Evolutionary conservation across 2,888 invertebrate species (phyloP).

Genomic region (Drosophila paranaensis): DNA sequence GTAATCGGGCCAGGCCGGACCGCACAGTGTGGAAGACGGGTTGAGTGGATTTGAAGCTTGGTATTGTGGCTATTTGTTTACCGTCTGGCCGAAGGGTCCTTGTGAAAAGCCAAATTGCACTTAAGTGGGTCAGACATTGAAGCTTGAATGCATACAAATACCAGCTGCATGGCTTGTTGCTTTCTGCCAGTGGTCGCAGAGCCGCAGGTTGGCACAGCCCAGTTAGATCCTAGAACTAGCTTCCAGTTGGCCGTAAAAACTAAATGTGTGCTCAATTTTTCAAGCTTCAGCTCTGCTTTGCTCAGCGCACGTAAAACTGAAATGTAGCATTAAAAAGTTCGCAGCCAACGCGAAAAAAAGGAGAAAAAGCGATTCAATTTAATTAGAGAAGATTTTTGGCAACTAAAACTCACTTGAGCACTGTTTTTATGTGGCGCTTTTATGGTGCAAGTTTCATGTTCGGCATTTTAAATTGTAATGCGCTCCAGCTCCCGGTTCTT

Average conservation of each 20-base stretch:
- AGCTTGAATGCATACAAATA: constrained; percentile 60
- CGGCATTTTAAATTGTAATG: constrained; percentile 49
- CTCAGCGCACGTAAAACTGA: constrained; percentile 59
- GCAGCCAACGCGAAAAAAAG: constrained; percentile 38
- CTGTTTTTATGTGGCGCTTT: constrained; percentile 58
- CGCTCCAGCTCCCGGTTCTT: constrained; percentile 4
- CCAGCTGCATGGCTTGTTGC: constrained; percentile 25
- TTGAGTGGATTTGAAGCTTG: constrained; percentile 25
- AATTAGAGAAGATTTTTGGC: constrained; percentile 69
- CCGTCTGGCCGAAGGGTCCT: constrained; percentile 28
- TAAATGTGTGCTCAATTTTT: constrained; percentile 65
- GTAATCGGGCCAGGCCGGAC: constrained; percentile 42
- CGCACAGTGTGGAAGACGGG: constrained; percentile 18
- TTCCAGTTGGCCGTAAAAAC: constrained; percentile 56
- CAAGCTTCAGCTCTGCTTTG: constrained; percentile 55
- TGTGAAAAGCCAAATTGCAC: constrained; percentile 40
- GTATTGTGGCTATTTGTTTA: constrained; percentile 45
- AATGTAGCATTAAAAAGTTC: constrained; percentile 75
- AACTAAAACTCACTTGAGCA: constrained; percentile 42
- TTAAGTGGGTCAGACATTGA: constrained; percentile 65
- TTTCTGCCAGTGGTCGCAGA: neutral
- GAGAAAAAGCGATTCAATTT: constrained; percentile 62
- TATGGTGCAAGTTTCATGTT: constrained; percentile 61
- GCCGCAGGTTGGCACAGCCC: neutral
- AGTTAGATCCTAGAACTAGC: constrained; percentile 31